Evolutionary conservation across 2,113 vertebrate species (phyloP).

Genomic region (Cichladusa arquata): DNA sequence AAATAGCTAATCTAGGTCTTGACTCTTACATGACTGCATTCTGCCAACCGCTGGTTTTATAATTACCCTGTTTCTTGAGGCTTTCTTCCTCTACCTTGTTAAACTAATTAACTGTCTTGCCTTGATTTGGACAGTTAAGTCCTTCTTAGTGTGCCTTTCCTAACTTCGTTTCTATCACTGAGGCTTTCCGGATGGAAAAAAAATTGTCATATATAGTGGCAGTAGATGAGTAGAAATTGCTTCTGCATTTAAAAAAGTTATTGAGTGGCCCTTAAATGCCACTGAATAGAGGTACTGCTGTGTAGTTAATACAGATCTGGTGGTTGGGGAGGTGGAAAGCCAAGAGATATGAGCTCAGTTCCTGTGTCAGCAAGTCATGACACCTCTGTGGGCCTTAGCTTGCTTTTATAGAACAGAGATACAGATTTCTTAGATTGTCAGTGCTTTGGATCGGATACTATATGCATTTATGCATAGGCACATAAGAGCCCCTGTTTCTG

Average conservation of each 20-base stretch:
- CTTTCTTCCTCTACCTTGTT: neutral
- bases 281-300: neutral
- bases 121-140: neutral
- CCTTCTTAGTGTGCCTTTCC: neutral
- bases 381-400: neutral
- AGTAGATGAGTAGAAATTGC: neutral
- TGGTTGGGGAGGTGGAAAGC: neutral
- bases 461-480: neutral
- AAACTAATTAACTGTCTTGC: neutral
- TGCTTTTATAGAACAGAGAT: neutral
- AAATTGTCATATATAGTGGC: neutral
- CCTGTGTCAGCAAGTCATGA: neutral
- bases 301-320: neutral
- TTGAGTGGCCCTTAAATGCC: neutral
- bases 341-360: neutral
- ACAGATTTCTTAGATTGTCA: neutral
- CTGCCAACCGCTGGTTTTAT: neutral
- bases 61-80: neutral
- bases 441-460: neutral
- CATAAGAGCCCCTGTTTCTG: neutral
- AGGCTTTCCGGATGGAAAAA: neutral
- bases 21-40: neutral
- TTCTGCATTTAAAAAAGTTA: neutral
- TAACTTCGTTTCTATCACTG: neutral
- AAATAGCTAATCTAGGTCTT: neutral